phyloP scores from a whole-genome alignment of 1,140 invertebrate species.

The Homarus americanus region DNA sequence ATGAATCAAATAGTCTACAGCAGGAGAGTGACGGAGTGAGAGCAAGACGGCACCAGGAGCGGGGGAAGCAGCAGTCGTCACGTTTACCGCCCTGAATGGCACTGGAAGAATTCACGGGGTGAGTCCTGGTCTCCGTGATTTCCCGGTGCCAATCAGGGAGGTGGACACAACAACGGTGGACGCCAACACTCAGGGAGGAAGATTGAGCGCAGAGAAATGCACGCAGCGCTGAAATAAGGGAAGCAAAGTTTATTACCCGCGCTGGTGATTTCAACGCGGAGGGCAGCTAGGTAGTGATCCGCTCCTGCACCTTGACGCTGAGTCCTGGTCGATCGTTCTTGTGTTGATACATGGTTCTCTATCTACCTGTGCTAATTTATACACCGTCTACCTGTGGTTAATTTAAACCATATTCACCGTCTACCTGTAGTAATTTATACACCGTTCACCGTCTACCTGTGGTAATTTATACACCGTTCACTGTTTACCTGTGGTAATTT shows the following conservation, averaged over 20 bases:
- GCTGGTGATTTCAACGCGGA: slow-evolving; percentile 20
- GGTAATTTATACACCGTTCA: too few relatives aligned
- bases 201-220: too few relatives aligned
- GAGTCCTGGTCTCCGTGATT: slow-evolving; percentile 76
- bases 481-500: background rate
- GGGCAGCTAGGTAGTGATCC: slow-evolving; percentile 12
- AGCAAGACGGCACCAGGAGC: background rate
- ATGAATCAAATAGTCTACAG: background rate
- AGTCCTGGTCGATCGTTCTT: too few relatives aligned
- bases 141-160: slow-evolving; percentile 76
- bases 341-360: too few relatives aligned
- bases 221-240: too few relatives aligned
- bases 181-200: background rate
- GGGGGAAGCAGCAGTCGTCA: background rate
- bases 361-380: too few relatives aligned
- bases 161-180: slow-evolving; percentile 31
- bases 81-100: slow-evolving; percentile 76
- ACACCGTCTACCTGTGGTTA: too few relatives aligned
- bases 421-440: too few relatives aligned
- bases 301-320: too few relatives aligned
- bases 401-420: too few relatives aligned
- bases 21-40: background rate
- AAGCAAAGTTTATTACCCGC: background rate
- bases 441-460: too few relatives aligned
- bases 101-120: slow-evolving; percentile 78